These are phyloP conservation scores for Lepidochrysops patricia DNA, from an alignment of 2,888 invertebrate genomes.

Conservation along the genomic window DNA sequence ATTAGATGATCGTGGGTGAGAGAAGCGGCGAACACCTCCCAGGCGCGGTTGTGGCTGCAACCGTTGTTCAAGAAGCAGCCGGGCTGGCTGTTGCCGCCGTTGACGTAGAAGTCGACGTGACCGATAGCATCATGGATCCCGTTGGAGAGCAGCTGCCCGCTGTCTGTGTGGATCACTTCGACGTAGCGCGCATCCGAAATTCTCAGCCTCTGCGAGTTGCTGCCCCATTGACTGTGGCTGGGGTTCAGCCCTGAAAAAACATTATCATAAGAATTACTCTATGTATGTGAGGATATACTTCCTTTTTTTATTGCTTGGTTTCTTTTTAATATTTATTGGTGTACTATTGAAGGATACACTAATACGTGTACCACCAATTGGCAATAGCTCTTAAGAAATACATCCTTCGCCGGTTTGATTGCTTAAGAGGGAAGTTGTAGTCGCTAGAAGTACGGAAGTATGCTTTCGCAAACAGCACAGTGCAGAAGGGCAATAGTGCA, in stretches of 20 bases:
- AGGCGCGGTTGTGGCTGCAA: slow-evolving; percentile 45
- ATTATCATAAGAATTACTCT: too few species aligned
- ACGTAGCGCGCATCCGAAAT: slow-evolving; percentile 43
- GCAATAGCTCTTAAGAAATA: too few species aligned
- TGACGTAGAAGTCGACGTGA: slow-evolving; percentile 90
- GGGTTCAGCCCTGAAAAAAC: slow-evolving; percentile 44
- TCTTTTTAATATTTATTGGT: too few species aligned
- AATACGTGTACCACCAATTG: too few species aligned
- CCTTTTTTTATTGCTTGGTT: too few species aligned
- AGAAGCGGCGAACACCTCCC: slow-evolving; percentile 40
- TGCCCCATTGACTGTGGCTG: slow-evolving; percentile 35
- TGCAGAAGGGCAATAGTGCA: too few species aligned
- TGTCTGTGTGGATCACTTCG: slow-evolving; percentile 53
- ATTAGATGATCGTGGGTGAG: slow-evolving; percentile 29
- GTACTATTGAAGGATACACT: too few species aligned
- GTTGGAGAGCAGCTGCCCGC: slow-evolving; percentile 31
- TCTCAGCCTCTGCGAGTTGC: slow-evolving; percentile 30
- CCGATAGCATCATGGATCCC: slow-evolving; percentile 85
- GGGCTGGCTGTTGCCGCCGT: slow-evolving; percentile 83
- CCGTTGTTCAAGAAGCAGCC: slow-evolving; percentile 38
- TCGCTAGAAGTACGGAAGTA: too few species aligned
- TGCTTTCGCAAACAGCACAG: too few species aligned
- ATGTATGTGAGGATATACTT: too few species aligned
- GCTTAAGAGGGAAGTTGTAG: too few species aligned
- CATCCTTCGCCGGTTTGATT: too few species aligned